Percentiles rank a stretch among this genome's conserved stretches.
Evolutionary conservation across 2,797 vertebrate species (phyloP).

Genomic region (Capromys pilorides): DNA sequence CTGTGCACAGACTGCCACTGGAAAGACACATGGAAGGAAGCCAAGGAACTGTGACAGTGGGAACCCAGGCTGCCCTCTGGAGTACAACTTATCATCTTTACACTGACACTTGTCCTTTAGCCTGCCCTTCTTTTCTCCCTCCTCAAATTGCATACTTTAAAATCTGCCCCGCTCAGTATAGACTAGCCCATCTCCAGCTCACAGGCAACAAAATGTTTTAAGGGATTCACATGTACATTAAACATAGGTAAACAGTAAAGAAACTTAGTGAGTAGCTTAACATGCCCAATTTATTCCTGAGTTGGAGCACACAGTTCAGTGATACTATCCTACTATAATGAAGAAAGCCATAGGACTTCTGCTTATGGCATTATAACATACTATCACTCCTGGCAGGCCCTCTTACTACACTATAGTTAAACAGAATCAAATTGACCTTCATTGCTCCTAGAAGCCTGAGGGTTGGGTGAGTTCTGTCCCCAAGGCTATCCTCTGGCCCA

Average conservation of each 20-base stretch:
- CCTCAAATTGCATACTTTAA: slow-evolving; percentile 9
- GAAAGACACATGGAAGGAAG: neutral
- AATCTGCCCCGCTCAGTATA: neutral
- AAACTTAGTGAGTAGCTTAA: slow-evolving; percentile 5
- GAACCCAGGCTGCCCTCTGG: neutral
- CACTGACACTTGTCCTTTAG: neutral
- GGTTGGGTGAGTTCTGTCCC: too few species aligned
- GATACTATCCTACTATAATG: neutral
- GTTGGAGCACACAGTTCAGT: neutral
- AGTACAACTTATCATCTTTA: neutral
- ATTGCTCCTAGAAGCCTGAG: too few species aligned
- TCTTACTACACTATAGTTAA: neutral
- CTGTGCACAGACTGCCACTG: neutral
- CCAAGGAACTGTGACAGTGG: neutral
- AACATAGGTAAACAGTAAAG: neutral
- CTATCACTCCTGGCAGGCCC: neutral
- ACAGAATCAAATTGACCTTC: too few species aligned
- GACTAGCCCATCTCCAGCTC: neutral
- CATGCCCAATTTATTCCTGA: neutral
- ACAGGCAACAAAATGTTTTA: neutral
- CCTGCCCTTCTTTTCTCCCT: neutral
- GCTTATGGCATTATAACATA: neutral
- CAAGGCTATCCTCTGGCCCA: neutral
- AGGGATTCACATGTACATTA: slow-evolving; percentile 1
- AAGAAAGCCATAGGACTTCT: neutral